phyloP scores from a whole-genome alignment of 2,797 vertebrate species.

The Danio choprae region DNA sequence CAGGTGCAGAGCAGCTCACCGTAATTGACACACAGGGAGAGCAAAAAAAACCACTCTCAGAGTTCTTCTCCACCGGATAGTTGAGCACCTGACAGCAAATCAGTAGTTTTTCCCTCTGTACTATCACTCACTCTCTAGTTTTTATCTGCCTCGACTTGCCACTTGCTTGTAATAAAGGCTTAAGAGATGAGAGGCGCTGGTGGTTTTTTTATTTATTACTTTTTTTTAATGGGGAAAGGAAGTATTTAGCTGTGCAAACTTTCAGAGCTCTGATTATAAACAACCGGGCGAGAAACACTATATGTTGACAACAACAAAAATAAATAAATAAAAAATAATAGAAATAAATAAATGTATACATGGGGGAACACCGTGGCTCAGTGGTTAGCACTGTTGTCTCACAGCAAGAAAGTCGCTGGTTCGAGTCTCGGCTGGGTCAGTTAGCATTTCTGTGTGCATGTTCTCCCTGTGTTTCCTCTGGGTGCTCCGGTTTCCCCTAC shows the following conservation, averaged over 20 bases:
- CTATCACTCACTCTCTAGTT: conserved; percentile 46
- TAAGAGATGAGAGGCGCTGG: neutral
- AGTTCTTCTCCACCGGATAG: conserved; percentile 19
- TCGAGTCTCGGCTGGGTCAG: too few relatives aligned
- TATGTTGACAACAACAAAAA: too few relatives aligned
- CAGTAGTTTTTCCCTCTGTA: conserved; percentile 37
- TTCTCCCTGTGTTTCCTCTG: too few relatives aligned
- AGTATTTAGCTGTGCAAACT: conserved; percentile 31
- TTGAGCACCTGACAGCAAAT: conserved; percentile 39
- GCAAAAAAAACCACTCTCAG: conserved; percentile 64
- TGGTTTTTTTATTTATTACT: neutral
- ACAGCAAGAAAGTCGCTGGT: too few relatives aligned
- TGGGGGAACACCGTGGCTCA: too few relatives aligned
- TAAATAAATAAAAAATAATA: too few relatives aligned
- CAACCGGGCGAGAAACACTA: too few relatives aligned
- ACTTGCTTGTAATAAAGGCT: conserved; percentile 30
- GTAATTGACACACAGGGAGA: conserved; percentile 71
- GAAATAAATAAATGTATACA: too few relatives aligned
- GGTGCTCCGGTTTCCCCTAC: too few relatives aligned
- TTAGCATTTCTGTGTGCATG: too few relatives aligned
- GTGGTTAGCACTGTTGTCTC: too few relatives aligned
- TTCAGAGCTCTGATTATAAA: conserved; percentile 42
- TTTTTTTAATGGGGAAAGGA: neutral
- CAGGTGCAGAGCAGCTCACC: conserved; percentile 69
- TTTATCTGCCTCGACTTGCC: conserved; percentile 22